Conservation (phyloP, 2,113 vertebrate species). For the Colistium nudipinnis region DNA sequence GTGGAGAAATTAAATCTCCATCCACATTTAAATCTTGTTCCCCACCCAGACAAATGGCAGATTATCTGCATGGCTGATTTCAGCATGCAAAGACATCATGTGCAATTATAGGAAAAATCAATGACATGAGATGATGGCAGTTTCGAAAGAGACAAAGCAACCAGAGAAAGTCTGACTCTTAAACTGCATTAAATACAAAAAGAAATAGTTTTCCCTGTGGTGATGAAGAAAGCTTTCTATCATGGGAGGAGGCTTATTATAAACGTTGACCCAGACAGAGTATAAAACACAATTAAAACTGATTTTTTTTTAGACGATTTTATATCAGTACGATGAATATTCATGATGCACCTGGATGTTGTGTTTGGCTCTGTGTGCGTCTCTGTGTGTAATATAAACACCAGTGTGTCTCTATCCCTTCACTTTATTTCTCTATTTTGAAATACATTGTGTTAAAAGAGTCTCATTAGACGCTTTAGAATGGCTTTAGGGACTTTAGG, state of each 20-base stretch:
- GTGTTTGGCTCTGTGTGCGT: not conserved
- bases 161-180: no score
- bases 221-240: not conserved
- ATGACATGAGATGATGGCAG: not conserved
- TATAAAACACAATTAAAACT: not conserved
- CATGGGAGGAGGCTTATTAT: no score
- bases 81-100: not conserved
- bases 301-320: not conserved
- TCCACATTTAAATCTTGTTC: no score
- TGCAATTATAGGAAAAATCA: constrained; percentile 18
- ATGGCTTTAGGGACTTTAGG: no score
- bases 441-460: no score
- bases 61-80: constrained; percentile 16
- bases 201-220: not conserved
- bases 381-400: no score
- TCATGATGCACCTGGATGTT: constrained; percentile 3
- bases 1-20: no score
- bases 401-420: no score
- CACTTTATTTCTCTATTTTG: no score
- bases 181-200: no score
- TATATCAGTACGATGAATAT: constrained; percentile 12
- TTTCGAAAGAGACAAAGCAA: not conserved
- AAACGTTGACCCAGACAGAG: not conserved
- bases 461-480: no score
- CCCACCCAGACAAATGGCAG: constrained; percentile 1